These are phyloP conservation scores for Lepidocyrtinus sp. DNA, from an alignment of 2,888 invertebrate genomes.

Conservation along the genomic window DNA sequence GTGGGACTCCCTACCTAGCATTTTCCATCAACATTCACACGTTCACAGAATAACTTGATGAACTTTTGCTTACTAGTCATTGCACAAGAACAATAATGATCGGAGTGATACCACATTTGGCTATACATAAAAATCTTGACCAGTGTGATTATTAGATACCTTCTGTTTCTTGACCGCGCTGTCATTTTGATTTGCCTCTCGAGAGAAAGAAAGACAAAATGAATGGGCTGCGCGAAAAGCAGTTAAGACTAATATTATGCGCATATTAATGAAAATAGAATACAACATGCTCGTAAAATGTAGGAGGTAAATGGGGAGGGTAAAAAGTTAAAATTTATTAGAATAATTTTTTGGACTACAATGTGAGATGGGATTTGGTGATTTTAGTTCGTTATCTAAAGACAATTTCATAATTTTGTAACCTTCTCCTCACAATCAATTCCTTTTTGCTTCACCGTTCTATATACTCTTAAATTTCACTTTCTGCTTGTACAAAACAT, in stretches of 20 bases:
- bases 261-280: slow-evolving; percentile 1
- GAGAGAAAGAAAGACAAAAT: background rate
- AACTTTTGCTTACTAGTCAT: slow-evolving; percentile 24
- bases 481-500: background rate
- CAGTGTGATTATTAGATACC: background rate
- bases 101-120: slow-evolving; percentile 11
- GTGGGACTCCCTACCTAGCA: slow-evolving; percentile 4
- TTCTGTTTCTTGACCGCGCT: slow-evolving; percentile 6
- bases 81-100: slow-evolving; percentile 47
- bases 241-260: slow-evolving; percentile 15
- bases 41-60: slow-evolving; percentile 17
- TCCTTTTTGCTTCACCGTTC: background rate
- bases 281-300: background rate
- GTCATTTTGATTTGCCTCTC: background rate
- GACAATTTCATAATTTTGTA: slow-evolving; percentile 1
- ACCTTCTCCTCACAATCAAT: background rate
- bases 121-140: background rate
- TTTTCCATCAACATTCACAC: slow-evolving; percentile 2
- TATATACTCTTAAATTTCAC: background rate
- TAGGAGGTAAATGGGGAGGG: background rate
- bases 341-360: background rate
- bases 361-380: background rate
- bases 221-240: background rate
- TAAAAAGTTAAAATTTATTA: background rate
- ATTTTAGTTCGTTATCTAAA: background rate